Conservation (phyloP, 2,113 vertebrate genomes). For the Labeo catla region DNA sequence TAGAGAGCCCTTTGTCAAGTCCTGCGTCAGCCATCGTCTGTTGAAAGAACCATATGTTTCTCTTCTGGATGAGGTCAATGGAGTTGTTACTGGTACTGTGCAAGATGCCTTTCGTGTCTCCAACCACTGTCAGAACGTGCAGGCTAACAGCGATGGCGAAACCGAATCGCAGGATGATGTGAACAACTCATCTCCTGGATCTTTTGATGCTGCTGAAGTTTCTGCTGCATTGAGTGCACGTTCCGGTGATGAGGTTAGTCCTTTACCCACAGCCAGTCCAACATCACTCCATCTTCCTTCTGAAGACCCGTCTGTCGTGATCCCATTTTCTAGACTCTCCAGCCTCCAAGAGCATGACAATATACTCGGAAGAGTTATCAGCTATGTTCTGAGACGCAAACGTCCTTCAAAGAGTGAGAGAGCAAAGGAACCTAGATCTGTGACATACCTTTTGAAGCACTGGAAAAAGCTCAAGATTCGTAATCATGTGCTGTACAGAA, state of each 20-base stretch:
- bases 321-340: not conserved
- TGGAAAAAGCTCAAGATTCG: slow-evolving; percentile 1
- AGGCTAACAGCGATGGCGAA: not conserved
- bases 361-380: not conserved
- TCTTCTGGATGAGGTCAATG: too few relatives aligned
- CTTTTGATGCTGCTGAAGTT: not conserved
- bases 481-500: slow-evolving; percentile 8
- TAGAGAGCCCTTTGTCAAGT: too few relatives aligned
- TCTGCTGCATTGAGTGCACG: not conserved
- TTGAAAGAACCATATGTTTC: too few relatives aligned
- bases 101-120: not conserved
- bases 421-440: not conserved
- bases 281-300: not conserved
- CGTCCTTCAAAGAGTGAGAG: not conserved
- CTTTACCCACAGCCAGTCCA: not conserved
- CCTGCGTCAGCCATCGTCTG: too few relatives aligned
- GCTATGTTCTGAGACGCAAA: not conserved
- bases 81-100: not conserved
- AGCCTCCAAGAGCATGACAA: not conserved
- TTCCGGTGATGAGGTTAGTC: not conserved
- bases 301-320: not conserved
- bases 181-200: not conserved
- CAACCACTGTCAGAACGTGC: not conserved
- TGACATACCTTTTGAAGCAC: slow-evolving; percentile 5
- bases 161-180: not conserved